These are phyloP conservation scores for Caerostris darwini DNA, from an alignment of 1,140 invertebrate genomes.

Conservation along the genomic window DNA sequence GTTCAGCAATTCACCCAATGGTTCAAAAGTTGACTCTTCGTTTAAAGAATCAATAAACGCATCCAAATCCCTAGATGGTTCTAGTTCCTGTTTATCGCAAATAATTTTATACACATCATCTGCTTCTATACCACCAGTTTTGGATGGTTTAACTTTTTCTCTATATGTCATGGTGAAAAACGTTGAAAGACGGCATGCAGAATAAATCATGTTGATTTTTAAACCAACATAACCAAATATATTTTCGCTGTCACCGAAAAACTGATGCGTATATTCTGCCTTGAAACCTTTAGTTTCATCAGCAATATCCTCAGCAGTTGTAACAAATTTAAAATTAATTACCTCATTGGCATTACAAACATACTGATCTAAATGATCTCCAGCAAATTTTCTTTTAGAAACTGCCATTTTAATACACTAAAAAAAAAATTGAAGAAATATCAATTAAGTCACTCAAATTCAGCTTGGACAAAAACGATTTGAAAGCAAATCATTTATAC, in stretches of 20 bases:
- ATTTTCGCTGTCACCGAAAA: conserved; percentile 95
- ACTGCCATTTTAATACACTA: conserved; percentile 28
- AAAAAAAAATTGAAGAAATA: background rate
- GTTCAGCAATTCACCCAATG: conserved; percentile 87
- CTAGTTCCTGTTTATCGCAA: conserved; percentile 83
- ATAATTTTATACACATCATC: conserved; percentile 91
- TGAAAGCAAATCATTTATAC: background rate
- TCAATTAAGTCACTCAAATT: background rate
- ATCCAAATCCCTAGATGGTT: conserved; percentile 87
- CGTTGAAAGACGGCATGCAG: conserved; percentile 89
- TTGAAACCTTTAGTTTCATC: conserved; percentile 87
- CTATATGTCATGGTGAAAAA: conserved; percentile 87
- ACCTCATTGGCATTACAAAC: conserved; percentile 78
- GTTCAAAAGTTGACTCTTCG: conserved; percentile 88
- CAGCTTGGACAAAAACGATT: background rate
- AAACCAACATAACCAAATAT: conserved; percentile 96
- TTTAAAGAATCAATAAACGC: conserved; percentile 86
- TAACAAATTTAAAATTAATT: conserved; percentile 82
- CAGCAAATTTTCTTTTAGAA: conserved; percentile 49
- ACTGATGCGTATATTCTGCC: conserved; percentile 95
- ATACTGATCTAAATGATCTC: conserved; percentile 60
- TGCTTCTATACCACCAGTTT: conserved; percentile 83
- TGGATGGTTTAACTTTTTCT: conserved; percentile 85
- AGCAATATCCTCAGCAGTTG: conserved; percentile 87
- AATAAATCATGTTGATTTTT: conserved; percentile 90